Evolutionary conservation across 1,140 invertebrate genomes (phyloP), one percentile per base, ranked within the genome.

Genomic region (Agrypnia vestita): DNA sequence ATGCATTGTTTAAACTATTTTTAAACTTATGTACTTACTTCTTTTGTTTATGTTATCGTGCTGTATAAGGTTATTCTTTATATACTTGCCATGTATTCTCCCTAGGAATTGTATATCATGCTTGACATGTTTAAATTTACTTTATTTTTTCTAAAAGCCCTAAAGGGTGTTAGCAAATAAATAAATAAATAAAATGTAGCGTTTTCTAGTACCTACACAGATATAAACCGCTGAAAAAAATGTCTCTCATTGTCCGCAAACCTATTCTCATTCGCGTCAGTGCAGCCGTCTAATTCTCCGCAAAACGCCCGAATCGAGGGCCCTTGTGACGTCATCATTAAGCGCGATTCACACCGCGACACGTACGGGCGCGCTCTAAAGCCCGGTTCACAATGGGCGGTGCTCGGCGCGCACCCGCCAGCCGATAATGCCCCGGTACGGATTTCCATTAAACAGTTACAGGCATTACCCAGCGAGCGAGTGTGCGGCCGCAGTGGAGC

Each of bases 401-500:
- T 35, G 6, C 25, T 35, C 59, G 59, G 15, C 53, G 53, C 53
- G 11, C 53, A 7, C 25, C 25, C 25, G 1, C 25, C 25, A 1
- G 3, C 49, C 49, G 49, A 51, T 51, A 51, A 51, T 51, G 49
- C n/a, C 43, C 62, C 49, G 49, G 49, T 35, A 17, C 59, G 62
- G 62, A 67, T 67, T 67, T 67, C 62, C 25, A 67, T 67, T 67
- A 67, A 25, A 67, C 62, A 67, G 62, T 67, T 67, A 67, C 17
- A 35, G 62, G 43, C 21, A 35, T 35, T 35, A 35, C 25, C 1
- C 6, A 1, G 25, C 6, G 25, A 35, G 25, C 6, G 25, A 3
- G 6, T 35, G 25, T 35, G 25, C 25, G 25, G 25, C 1, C 12
- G 46, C 46, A 35, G 12, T 44, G 47, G 51, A 10, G 12, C 7